These are phyloP conservation scores for Dryas iulia DNA, from an alignment of 1,140 invertebrate genomes.

Conservation along the genomic window DNA sequence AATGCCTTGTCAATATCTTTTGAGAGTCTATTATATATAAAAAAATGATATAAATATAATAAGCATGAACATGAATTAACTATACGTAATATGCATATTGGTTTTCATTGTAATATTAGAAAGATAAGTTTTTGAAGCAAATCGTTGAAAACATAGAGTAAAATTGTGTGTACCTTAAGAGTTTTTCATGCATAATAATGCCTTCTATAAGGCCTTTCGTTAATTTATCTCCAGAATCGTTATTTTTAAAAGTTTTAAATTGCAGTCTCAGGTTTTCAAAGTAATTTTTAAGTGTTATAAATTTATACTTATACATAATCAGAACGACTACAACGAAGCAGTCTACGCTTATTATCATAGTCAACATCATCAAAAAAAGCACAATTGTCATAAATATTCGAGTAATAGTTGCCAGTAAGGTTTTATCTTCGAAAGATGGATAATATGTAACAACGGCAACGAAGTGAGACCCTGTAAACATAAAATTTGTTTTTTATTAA, in stretches of 20 bases:
- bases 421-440: conserved; percentile 51
- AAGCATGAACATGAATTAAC: no score
- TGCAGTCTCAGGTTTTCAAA: conserved; percentile 52
- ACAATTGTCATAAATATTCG: conserved; percentile 48
- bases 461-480: conserved; percentile 60
- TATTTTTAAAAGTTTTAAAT: conserved; percentile 37
- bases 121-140: no score
- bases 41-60: no score
- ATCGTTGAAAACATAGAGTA: no score
- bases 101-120: no score
- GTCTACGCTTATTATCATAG: conserved; percentile 58
- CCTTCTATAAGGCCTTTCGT: conserved; percentile 55
- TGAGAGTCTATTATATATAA: conserved; percentile 51
- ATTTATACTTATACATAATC: conserved; percentile 69
- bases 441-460: conserved; percentile 63
- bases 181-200: conserved; percentile 59
- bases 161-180: conserved; percentile 44
- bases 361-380: conserved; percentile 49
- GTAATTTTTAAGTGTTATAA: conserved; percentile 60
- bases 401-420: conserved; percentile 38
- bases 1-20: conserved; percentile 63
- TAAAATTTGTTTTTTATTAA: background rate
- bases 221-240: conserved; percentile 42
- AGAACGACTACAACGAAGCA: conserved; percentile 52
- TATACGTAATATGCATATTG: no score